Evolutionary conservation across 1,140 invertebrate genomes (phyloP), one percentile per base, ranked within the genome.

Genomic region (Phenacoccus solenopsis): DNA sequence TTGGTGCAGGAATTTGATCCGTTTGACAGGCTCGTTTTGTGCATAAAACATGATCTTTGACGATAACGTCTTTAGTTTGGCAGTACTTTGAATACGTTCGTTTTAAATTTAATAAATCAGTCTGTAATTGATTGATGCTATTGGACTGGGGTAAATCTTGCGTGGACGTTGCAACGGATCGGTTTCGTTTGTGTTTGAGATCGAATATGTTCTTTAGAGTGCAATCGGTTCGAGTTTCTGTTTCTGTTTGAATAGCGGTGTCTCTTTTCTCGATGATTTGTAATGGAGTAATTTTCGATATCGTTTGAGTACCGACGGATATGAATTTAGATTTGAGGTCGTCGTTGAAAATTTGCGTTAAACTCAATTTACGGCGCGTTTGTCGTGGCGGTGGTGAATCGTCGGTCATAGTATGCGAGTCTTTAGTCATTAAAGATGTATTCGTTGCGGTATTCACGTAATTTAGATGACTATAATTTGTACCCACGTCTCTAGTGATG

Each of bases 401-500:
- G 10, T 64, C 22, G 25, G 59, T 64, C 59, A 64, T 25, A 4
- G 70, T 69, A 35, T 57, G 57, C 12, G 70, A 13, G 35, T 28
- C 22, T 12, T 61, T 21, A 10, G 20, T 57, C 25, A 38, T 35
- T 20, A 22, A 16, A 1, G 28, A 67, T 21, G 70, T 70, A 64
- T 72, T 70, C 13, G 72, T 72, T n/a, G 57, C 68, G 12, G 28
- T 38, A 38, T 69, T 71, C 1, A 32, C 20, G 20, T 71, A 28
- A 32, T 68, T 72, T 10, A 70, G 70, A 9, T 28, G 28, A 25
- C 38, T 59, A 28, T 70, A 69, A 57, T 38, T 70, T 0, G 87
- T 85, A 24, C 85, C 86, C 22, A 87, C 85, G 79, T 90, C 89
- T 73, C 83, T 71, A 72, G 77, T 70, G 73, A 70, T 70, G 24